These are phyloP conservation scores for Rotaria socialis DNA, from an alignment of 2,888 invertebrate genomes.

Conservation along the genomic window DNA sequence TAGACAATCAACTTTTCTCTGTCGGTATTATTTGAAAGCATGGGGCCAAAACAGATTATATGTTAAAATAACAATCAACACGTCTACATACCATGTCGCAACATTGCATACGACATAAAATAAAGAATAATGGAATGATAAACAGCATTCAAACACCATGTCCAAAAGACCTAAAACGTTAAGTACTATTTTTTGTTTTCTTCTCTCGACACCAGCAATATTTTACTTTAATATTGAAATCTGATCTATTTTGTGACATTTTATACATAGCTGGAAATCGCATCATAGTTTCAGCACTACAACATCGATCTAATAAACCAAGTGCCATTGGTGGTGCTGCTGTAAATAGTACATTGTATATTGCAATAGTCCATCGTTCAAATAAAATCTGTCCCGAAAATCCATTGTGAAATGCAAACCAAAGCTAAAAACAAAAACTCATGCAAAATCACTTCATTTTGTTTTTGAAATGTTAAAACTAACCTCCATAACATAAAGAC, in stretches of 20 bases:
- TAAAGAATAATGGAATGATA: conserved; percentile 40
- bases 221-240: conserved; percentile 70
- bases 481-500: conserved; percentile 89
- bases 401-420: conserved; percentile 95
- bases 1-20: not conserved
- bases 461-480: not conserved
- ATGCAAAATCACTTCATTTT: not conserved
- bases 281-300: conserved; percentile 80
- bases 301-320: conserved; percentile 92
- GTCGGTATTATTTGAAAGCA: not conserved
- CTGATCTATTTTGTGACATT: conserved; percentile 75
- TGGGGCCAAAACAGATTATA: conserved; percentile 1
- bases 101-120: conserved; percentile 38
- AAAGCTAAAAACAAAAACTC: conserved; percentile 64
- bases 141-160: conserved; percentile 39
- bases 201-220: not conserved
- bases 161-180: conserved; percentile 39
- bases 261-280: conserved; percentile 70
- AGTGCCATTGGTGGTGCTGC: conserved; percentile 93
- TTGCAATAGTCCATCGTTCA: conserved; percentile 94
- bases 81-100: conserved; percentile 38
- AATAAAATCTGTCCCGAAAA: conserved; percentile 99
- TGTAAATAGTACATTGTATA: conserved; percentile 96
- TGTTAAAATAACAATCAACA: not conserved
- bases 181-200: too few species aligned